phyloP scores from a whole-genome alignment of 2,888 invertebrate genomes.

The Protodeltote pygarga region DNA sequence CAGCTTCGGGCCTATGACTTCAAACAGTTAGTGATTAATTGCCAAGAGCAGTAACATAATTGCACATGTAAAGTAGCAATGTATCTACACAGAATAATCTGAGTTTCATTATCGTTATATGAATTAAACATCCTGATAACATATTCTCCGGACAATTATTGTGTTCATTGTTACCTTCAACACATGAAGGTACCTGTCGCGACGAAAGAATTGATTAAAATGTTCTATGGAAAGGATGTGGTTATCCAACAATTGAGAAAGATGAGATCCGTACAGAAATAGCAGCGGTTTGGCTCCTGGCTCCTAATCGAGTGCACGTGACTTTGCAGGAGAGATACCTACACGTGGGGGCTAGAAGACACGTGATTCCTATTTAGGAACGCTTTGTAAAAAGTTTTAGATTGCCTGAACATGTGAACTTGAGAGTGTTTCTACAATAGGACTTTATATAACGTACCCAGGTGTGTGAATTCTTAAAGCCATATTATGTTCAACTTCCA shows the following conservation, averaged over 20 bases:
- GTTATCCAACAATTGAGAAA: slow-evolving; percentile 42
- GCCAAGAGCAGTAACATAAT: slow-evolving; percentile 6
- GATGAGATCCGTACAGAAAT: slow-evolving; percentile 54
- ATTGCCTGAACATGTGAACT: not conserved
- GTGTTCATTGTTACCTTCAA: slow-evolving; percentile 40
- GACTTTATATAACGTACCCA: too few relatives aligned
- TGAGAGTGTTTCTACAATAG: not conserved
- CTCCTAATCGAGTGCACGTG: slow-evolving; percentile 62
- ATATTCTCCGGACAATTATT: slow-evolving; percentile 34
- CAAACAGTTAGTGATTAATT: slow-evolving; percentile 27
- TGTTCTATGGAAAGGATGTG: slow-evolving; percentile 31
- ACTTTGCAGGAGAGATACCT: slow-evolving; percentile 48
- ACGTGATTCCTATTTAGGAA: slow-evolving; percentile 47
- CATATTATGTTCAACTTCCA: too few relatives aligned
- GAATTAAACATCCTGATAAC: slow-evolving; percentile 43
- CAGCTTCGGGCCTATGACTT: slow-evolving; percentile 7
- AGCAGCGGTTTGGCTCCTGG: slow-evolving; percentile 57
- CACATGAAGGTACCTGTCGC: slow-evolving; percentile 30
- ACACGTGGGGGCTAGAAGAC: slow-evolving; percentile 45
- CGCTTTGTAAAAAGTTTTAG: slow-evolving; percentile 18
- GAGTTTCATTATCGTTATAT: slow-evolving; percentile 29
- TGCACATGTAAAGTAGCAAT: slow-evolving; percentile 7
- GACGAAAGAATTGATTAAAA: slow-evolving; percentile 34
- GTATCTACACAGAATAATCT: slow-evolving; percentile 19
- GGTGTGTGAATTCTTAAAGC: too few relatives aligned